Percentiles rank a stretch among this genome's conserved stretches.
Conservation (phyloP, 1,140 invertebrate genomes). For the Popillia japonica region DNA sequence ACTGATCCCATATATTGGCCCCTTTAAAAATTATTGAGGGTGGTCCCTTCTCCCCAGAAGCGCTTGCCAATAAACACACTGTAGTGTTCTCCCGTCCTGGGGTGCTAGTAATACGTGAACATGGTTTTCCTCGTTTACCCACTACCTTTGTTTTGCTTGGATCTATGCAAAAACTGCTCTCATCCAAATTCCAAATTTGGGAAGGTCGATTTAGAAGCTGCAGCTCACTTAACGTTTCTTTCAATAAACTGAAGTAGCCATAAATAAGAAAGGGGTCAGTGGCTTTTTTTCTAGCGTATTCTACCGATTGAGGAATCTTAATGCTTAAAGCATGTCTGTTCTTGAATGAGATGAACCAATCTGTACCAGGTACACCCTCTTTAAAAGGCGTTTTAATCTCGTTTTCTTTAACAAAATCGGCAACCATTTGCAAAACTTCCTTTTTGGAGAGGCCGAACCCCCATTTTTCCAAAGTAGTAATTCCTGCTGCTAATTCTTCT, state of each 20-base stretch:
- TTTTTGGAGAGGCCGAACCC: conserved; percentile 53
- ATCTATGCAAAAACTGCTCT: conserved; percentile 33
- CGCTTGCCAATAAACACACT: conserved; percentile 25
- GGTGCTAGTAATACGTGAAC: conserved; percentile 27
- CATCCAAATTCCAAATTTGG: conserved; percentile 39
- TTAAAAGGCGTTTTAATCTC: conserved; percentile 55
- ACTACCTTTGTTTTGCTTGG: conserved; percentile 38
- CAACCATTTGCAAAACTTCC: conserved; percentile 53
- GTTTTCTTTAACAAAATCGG: conserved; percentile 51
- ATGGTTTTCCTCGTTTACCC: conserved; percentile 32
- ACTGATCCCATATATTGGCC: conserved; percentile 33
- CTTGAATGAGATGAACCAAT: conserved; percentile 57
- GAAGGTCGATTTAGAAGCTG: conserved; percentile 22
- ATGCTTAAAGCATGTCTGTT: conserved; percentile 48
- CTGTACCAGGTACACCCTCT: conserved; percentile 56
- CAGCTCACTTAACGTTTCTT: conserved; percentile 31
- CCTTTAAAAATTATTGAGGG: conserved; percentile 43
- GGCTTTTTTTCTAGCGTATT: conserved; percentile 39
- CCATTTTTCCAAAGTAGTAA: conserved; percentile 54
- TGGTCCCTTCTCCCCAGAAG: conserved; percentile 12
- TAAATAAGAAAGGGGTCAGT: conserved; percentile 41
- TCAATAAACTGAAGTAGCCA: conserved; percentile 31
- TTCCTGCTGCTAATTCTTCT: conserved; percentile 46
- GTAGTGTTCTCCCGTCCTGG: conserved; percentile 35
- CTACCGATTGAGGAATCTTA: conserved; percentile 18